phyloP scores from a whole-genome alignment of 30 jellyfish, hydroid and myxozoan genomes.

The Catostylus mosaicus region DNA sequence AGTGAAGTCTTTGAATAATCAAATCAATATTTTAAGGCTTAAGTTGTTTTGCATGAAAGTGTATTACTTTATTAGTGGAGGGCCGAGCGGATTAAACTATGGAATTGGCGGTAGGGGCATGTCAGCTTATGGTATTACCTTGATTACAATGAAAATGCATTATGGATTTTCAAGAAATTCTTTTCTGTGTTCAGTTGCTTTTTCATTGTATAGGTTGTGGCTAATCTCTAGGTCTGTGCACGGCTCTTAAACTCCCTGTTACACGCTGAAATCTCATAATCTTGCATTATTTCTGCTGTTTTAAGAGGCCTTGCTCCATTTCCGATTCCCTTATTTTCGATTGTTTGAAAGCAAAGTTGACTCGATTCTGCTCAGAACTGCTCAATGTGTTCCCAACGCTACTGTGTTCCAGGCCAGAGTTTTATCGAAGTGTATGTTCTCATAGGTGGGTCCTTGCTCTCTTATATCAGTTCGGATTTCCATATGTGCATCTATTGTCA shows the following conservation, averaged over 20 bases:
- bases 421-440: too few species aligned
- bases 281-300: slow-evolving; percentile 5
- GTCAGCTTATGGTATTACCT: slow-evolving; percentile 54
- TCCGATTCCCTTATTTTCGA: slow-evolving; percentile 3
- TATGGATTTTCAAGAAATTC: slow-evolving; percentile 18
- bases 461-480: too few species aligned
- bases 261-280: slow-evolving; percentile 2
- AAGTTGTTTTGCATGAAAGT: slow-evolving; percentile 23
- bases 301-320: slow-evolving; percentile 29
- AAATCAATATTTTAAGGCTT: slow-evolving; percentile 11
- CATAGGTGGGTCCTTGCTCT: too few species aligned
- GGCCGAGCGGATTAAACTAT: slow-evolving; percentile 43
- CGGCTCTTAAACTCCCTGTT: slow-evolving; percentile 34
- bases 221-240: slow-evolving; percentile 43
- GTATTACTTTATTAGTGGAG: slow-evolving; percentile 2
- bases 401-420: too few species aligned
- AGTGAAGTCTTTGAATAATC: slow-evolving; percentile 32
- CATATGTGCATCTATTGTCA: too few species aligned
- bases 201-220: neutral
- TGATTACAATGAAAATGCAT: slow-evolving; percentile 4
- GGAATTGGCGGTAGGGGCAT: slow-evolving; percentile 57
- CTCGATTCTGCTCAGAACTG: too few species aligned
- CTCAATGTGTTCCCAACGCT: too few species aligned
- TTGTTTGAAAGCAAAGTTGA: neutral
- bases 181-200: slow-evolving; percentile 23